A percentile compares a stretch with the other conserved stretches of the same genome.
These are phyloP conservation scores for Babyrousa celebensis DNA, from an alignment of 2,797 vertebrate genomes.

Conservation along the genomic window DNA sequence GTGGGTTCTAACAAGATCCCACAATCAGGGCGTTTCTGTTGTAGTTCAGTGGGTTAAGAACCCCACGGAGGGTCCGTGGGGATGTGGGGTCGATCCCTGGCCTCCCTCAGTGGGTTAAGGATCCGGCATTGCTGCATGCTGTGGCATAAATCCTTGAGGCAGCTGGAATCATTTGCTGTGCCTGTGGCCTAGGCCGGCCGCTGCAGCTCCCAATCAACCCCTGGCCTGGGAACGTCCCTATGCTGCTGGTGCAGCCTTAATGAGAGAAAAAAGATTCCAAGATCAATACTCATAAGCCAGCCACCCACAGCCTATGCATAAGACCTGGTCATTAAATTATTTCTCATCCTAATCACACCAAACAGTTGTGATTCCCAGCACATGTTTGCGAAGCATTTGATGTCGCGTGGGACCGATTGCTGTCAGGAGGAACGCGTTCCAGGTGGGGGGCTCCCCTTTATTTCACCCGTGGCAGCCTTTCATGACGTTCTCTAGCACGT, in stretches of 20 bases:
- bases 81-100: no score
- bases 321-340: not conserved
- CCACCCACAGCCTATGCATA: not conserved
- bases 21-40: no score
- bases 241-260: no score
- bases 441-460: conserved; percentile 34
- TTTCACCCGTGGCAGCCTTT: conserved; percentile 48
- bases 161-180: no score
- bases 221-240: no score
- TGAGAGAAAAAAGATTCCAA: not conserved
- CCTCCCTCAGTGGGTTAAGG: no score
- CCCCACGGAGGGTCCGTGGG: no score
- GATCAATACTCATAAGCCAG: conserved; percentile 31
- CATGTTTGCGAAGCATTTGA: conserved; percentile 59
- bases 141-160: no score
- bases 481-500: not conserved
- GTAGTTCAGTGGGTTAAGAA: no score
- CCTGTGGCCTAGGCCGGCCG: no score
- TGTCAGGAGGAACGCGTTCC: conserved; percentile 43
- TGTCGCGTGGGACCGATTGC: conserved; percentile 55
- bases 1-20: not conserved
- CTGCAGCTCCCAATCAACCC: no score
- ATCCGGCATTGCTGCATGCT: no score
- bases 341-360: conserved; percentile 6
- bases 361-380: not conserved